Evolutionary conservation across 2,113 vertebrate species (phyloP).

Genomic region (Scartelaos histophorus): DNA sequence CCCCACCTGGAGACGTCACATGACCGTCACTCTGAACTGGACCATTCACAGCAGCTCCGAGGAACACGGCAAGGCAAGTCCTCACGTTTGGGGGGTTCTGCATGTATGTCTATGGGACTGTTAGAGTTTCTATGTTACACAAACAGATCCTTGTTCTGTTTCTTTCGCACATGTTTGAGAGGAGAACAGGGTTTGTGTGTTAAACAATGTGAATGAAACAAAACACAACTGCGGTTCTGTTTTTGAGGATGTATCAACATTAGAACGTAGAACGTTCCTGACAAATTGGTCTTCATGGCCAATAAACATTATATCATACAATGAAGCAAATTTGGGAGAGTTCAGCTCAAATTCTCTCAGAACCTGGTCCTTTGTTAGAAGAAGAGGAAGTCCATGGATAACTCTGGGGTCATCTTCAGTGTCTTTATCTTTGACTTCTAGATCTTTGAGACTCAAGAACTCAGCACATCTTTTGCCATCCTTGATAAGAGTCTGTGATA

Average conservation of each 20-base stretch:
- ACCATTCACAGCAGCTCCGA: conserved; percentile 52
- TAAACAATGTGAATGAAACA: too few species aligned
- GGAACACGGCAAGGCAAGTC: conserved; percentile 63
- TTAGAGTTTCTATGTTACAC: too few species aligned
- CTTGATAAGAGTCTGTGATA: conserved; percentile 71
- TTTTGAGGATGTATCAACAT: too few species aligned
- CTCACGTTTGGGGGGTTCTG: neutral
- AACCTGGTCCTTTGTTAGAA: conserved; percentile 74
- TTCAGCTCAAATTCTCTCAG: conserved; percentile 71
- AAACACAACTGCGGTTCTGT: too few species aligned
- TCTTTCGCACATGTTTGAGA: too few species aligned
- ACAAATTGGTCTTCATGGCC: conserved; percentile 65
- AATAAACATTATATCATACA: conserved; percentile 61
- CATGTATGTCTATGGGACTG: too few species aligned
- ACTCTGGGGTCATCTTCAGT: accelerated
- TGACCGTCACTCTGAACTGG: conserved; percentile 81
- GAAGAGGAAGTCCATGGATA: conserved; percentile 78
- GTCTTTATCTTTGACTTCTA: accelerated
- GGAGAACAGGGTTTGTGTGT: too few species aligned
- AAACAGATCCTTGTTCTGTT: too few species aligned
- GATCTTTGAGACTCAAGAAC: conserved; percentile 59
- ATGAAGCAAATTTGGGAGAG: conserved; percentile 48
- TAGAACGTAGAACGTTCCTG: too few species aligned
- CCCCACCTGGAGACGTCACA: conserved; percentile 81
- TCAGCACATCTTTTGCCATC: conserved; percentile 34